These are phyloP conservation scores for Alentia gelatinosa DNA, from an alignment of 2,888 invertebrate genomes.

Conservation along the genomic window DNA sequence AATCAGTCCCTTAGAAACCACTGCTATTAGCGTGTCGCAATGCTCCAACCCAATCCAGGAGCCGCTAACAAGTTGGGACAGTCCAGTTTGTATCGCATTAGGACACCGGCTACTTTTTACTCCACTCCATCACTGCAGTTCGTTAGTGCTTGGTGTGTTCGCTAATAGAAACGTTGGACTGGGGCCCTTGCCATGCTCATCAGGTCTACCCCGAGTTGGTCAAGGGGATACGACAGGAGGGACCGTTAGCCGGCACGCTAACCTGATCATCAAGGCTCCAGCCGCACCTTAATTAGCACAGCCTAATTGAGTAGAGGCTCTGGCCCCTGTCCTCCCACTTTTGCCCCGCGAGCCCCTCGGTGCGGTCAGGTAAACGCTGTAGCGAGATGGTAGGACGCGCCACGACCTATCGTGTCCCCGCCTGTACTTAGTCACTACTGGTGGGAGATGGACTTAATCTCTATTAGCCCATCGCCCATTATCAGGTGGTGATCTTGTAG, in stretches of 20 bases:
- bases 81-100: not conserved
- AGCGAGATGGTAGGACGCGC: no score
- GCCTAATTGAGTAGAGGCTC: not conserved
- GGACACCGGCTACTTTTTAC: not conserved
- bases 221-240: not conserved
- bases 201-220: not conserved
- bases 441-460: no score
- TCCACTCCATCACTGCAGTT: not conserved
- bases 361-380: no score
- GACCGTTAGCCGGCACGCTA: not conserved
- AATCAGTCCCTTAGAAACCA: not conserved
- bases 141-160: not conserved
- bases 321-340: not conserved
- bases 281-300: not conserved
- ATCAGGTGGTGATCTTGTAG: no score
- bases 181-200: not conserved
- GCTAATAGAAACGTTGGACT: not conserved
- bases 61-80: slow-evolving; percentile 1
- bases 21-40: not conserved
- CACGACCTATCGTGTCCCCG: no score
- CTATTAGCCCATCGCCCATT: no score
- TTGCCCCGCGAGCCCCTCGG: no score
- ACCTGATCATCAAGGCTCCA: not conserved
- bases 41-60: not conserved
- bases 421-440: no score